Conservation (phyloP, 2,797 vertebrate species). For the Sebastolobus alascanus region DNA sequence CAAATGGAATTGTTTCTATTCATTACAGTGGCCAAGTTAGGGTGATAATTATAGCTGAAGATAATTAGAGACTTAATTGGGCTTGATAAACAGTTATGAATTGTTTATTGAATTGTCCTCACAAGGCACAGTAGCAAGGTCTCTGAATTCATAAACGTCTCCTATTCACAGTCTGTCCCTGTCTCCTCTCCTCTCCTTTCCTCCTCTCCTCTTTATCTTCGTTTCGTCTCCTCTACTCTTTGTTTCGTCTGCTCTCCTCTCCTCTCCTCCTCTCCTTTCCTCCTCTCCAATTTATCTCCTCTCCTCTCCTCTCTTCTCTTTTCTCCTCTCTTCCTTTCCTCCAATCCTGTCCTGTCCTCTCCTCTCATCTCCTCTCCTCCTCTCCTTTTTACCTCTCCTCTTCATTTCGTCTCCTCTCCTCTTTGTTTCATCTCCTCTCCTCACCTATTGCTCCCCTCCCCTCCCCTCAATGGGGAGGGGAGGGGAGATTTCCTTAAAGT, state of each 20-base stretch:
- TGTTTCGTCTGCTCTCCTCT: no score
- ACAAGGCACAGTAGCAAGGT: constrained; percentile 57
- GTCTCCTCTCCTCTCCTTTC: background rate
- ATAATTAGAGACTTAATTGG: constrained; percentile 76
- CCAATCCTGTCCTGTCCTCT: background rate
- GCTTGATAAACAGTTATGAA: constrained; percentile 75
- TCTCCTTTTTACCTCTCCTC: fast-evolving
- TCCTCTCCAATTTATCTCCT: no score
- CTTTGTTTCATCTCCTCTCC: fast-evolving
- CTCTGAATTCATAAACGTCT: constrained; percentile 55
- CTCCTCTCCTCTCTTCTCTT: background rate
- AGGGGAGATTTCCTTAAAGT: constrained; percentile 38
- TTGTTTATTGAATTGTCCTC: constrained; percentile 75
- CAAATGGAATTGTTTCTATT: constrained; percentile 67
- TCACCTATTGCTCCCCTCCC: no score
- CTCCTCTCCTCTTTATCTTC: background rate
- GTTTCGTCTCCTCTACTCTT: no score
- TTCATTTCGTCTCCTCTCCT: background rate
- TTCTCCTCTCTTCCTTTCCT: background rate
- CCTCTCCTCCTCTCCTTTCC: no score
- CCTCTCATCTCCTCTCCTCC: background rate
- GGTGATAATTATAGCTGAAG: constrained; percentile 66
- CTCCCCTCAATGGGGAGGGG: no score
- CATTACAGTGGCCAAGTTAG: constrained; percentile 59
- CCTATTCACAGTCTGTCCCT: constrained; percentile 31